These are phyloP conservation scores for Sebastes elongatus DNA, from an alignment of 2,797 vertebrate species.

Conservation along the genomic window DNA sequence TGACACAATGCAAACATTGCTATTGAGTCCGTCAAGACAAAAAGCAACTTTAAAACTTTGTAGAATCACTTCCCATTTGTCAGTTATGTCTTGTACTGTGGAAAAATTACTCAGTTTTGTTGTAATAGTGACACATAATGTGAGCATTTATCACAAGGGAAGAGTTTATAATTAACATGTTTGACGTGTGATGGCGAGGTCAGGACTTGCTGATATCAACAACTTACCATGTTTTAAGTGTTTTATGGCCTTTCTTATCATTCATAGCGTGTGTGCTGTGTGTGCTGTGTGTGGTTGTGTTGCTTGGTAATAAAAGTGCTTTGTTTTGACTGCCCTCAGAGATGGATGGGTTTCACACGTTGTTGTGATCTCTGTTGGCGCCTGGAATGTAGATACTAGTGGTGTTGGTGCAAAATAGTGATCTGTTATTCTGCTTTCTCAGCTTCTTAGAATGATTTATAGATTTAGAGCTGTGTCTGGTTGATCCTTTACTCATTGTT, in stretches of 20 bases:
- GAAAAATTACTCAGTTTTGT: neutral
- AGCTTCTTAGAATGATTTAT: neutral
- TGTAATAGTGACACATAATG: conserved; percentile 4
- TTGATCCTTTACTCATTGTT: neutral
- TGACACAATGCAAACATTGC: neutral
- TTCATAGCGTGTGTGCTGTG: neutral
- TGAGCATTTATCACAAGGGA: neutral
- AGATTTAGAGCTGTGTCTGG: neutral
- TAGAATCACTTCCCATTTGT: neutral
- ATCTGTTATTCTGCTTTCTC: neutral
- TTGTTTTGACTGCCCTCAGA: conserved; percentile 21
- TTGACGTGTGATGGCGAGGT: neutral
- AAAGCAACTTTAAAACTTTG: neutral
- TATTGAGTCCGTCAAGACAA: neutral
- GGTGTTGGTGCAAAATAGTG: neutral
- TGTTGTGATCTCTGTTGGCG: conserved; percentile 25
- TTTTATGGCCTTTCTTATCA: conserved; percentile 8
- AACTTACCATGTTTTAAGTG: neutral
- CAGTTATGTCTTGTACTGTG: neutral
- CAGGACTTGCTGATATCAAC: neutral
- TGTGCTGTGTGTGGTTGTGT: neutral
- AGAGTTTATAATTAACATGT: neutral
- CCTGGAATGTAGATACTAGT: neutral
- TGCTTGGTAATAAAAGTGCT: neutral
- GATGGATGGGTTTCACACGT: conserved; percentile 33